Conservation (phyloP, 2,797 vertebrate genomes). For the Coregonus sp. region DNA sequence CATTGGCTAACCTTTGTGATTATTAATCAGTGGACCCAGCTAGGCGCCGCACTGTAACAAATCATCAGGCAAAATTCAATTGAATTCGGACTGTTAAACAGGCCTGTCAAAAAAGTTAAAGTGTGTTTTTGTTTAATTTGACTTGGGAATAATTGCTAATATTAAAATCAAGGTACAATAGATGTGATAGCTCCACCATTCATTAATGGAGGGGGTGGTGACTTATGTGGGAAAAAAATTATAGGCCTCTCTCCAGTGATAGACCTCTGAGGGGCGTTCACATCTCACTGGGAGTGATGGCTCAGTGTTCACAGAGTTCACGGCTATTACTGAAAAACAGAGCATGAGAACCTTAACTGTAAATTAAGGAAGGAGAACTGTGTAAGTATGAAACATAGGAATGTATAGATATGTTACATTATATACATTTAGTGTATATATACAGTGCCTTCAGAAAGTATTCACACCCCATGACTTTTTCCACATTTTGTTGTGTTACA, state of each 20-base stretch:
- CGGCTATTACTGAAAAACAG: conserved; percentile 29
- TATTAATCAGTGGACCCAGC: conserved; percentile 39
- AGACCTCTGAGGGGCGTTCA: conserved; percentile 45
- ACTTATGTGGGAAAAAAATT: conserved; percentile 43
- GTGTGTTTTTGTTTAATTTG: conserved; percentile 56
- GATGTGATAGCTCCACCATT: conserved; percentile 52
- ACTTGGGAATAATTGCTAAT: conserved; percentile 58
- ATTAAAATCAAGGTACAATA: conserved; percentile 62
- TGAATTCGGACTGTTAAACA: conserved; percentile 41
- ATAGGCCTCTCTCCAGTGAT: conserved; percentile 46
- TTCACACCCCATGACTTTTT: no score
- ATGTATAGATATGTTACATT: neutral
- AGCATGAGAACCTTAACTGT: conserved; percentile 19
- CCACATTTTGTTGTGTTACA: no score
- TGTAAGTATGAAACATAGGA: neutral
- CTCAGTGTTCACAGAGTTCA: conserved; percentile 50
- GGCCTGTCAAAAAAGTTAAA: conserved; percentile 42
- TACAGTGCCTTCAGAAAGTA: no score
- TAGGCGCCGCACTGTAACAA: conserved; percentile 22
- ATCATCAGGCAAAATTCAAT: conserved; percentile 46
- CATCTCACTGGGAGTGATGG: conserved; percentile 47
- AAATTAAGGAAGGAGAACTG: conserved; percentile 3
- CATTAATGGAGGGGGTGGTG: conserved; percentile 54
- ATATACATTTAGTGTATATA: neutral
- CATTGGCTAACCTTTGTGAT: conserved; percentile 31